Evolutionary conservation across 2,113 vertebrate species (phyloP), one percentile per base, ranked within the genome.

Genomic region (Pteronura brasiliensis): DNA sequence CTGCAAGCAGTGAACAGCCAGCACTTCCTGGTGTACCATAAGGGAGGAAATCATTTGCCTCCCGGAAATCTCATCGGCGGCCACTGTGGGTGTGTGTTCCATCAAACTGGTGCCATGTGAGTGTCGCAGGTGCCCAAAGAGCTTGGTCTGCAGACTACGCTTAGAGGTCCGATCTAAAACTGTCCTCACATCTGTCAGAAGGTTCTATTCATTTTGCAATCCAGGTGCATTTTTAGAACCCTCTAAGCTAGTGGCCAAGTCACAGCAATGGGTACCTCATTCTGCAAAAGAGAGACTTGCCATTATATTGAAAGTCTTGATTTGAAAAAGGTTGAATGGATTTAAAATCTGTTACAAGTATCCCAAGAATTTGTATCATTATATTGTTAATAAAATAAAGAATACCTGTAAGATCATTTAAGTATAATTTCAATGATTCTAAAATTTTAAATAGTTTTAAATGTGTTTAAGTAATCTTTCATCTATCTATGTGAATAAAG

Each of bases 361-460:
- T 61, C 39, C 42, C 39, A 77, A 65, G 4, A 72, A 57, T 72
- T 67, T 84, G 63, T 59, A 81, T 49, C 25, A 59, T 65, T 74
- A 84, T 25, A 36, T 52, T 92, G 52, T 44, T 88, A 88, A 44
- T 55, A 18, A 88, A 88, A 47, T 34, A 88, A 82, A 52, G 6
- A 83, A 29, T 31, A 49, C 49, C 13, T 77, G 0, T 63, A 67
- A 52, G 7, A 71, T 52, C 34, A 27, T 44, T 88, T 18, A 69
- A 29, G 49, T 81, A 71, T 63, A 52, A 59, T 76, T 88, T 90
- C 17, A 72, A 39, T 71, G 65, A 34, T 52, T 44, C 34, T 4
- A 34, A 81, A 93, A 36, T 79, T 55, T 91, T 57, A 21, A 95
- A 87, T 61, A 8, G 44, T 59, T 90, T 42, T 84, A 65, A 95